Conservation (phyloP, 2,797 vertebrate genomes). For the Muscicapa comitata region DNA sequence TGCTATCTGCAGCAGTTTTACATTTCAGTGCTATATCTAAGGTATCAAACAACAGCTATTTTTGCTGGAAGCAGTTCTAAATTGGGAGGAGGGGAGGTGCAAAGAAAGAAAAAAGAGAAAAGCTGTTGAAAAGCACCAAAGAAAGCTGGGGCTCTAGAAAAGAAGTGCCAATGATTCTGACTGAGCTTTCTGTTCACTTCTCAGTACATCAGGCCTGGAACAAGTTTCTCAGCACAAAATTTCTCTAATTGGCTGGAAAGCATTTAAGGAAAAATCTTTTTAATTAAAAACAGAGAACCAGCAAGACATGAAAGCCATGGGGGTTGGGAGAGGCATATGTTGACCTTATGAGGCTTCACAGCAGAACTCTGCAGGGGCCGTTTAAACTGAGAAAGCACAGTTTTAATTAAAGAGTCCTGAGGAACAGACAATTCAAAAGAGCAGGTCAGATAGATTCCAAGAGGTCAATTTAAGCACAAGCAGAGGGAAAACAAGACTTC, state of each 20-base stretch:
- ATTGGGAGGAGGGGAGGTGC: not conserved
- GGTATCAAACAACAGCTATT: not conserved
- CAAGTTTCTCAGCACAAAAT: constrained; percentile 55
- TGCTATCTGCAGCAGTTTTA: not conserved
- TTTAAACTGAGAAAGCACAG: constrained; percentile 68
- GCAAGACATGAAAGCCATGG: constrained; percentile 55
- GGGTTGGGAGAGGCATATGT: constrained; percentile 64
- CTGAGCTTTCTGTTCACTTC: constrained; percentile 51
- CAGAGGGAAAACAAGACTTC: constrained; percentile 48
- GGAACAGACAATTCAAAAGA: constrained; percentile 65
- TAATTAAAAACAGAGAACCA: constrained; percentile 69
- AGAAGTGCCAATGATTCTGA: constrained; percentile 30
- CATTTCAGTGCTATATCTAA: not conserved
- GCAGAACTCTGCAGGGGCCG: constrained; percentile 61
- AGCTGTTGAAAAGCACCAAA: constrained; percentile 32
- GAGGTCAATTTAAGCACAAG: constrained; percentile 62
- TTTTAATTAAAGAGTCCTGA: constrained; percentile 70
- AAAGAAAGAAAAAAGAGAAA: not conserved
- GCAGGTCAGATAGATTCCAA: constrained; percentile 63
- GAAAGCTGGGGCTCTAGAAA: constrained; percentile 22
- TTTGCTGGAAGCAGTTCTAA: constrained; percentile 6
- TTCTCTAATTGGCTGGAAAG: constrained; percentile 64
- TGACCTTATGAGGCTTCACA: constrained; percentile 68
- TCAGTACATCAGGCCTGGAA: constrained; percentile 39
- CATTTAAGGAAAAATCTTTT: constrained; percentile 61